Conservation (phyloP, 2,113 vertebrate genomes). For the Phalacrocorax pelagicus region DNA sequence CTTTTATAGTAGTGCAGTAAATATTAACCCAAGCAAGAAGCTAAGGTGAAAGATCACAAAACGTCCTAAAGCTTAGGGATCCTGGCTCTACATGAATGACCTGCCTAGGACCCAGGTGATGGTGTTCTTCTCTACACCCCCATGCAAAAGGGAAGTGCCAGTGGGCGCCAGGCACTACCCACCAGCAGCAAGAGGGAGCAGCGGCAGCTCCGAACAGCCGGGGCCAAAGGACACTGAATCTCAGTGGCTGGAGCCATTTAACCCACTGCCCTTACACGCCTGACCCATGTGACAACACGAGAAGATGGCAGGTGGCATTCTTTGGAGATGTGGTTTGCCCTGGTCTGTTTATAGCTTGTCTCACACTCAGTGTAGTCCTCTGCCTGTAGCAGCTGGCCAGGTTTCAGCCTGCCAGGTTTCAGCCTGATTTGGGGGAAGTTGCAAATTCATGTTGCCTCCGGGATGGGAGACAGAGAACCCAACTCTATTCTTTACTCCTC, state of each 20-base stretch:
- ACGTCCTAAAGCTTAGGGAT: neutral
- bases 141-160: fast-evolving
- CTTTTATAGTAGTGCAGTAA: neutral
- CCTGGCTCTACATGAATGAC: neutral
- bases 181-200: fast-evolving
- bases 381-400: neutral
- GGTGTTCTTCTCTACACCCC: neutral
- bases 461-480: neutral
- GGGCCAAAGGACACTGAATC: neutral
- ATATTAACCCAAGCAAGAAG: neutral
- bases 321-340: neutral
- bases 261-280: fast-evolving
- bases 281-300: neutral
- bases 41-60: neutral
- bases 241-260: neutral
- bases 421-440: neutral
- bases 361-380: neutral
- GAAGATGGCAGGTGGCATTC: neutral
- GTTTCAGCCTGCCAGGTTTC: neutral
- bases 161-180: neutral
- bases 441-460: fast-evolving
- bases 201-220: fast-evolving
- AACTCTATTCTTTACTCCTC: neutral
- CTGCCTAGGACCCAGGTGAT: neutral
- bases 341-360: neutral